Evolutionary conservation across 1,140 invertebrate species (phyloP).

Genomic region (Eulimnadia texana): DNA sequence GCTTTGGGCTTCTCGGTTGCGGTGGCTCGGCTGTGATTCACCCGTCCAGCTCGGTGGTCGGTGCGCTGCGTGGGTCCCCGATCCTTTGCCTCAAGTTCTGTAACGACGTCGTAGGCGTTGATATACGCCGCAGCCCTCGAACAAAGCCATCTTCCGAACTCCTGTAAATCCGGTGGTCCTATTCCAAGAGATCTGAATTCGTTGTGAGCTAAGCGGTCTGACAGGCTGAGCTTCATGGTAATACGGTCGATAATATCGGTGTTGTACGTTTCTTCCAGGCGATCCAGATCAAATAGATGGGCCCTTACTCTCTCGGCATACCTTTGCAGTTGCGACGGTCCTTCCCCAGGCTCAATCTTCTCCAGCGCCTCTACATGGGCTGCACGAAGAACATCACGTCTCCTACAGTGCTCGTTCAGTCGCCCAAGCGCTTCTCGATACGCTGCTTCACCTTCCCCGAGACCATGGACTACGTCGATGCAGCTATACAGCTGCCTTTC

Average conservation of each 20-base stretch:
- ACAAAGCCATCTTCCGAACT: conserved; percentile 2
- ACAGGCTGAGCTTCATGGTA: neutral
- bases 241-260: neutral
- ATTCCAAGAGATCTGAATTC: neutral
- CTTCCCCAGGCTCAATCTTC: neutral
- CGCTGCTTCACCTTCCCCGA: conserved; percentile 3
- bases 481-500: neutral
- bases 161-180: neutral
- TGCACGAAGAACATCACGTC: neutral
- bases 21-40: no score
- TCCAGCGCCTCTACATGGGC: conserved; percentile 2
- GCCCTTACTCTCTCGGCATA: neutral
- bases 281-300: neutral
- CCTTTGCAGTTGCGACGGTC: neutral
- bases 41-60: no score
- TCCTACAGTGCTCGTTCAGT: neutral
- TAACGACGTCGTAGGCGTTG: neutral
- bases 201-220: conserved; percentile 3
- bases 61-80: neutral
- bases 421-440: neutral
- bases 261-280: neutral
- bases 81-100: neutral
- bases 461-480: neutral
- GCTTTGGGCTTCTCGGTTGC: no score
- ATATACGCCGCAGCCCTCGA: neutral